Evolutionary conservation across 2,888 invertebrate genomes (phyloP), one percentile per base, ranked within the genome.

Genomic region (Cephus runcator): DNA sequence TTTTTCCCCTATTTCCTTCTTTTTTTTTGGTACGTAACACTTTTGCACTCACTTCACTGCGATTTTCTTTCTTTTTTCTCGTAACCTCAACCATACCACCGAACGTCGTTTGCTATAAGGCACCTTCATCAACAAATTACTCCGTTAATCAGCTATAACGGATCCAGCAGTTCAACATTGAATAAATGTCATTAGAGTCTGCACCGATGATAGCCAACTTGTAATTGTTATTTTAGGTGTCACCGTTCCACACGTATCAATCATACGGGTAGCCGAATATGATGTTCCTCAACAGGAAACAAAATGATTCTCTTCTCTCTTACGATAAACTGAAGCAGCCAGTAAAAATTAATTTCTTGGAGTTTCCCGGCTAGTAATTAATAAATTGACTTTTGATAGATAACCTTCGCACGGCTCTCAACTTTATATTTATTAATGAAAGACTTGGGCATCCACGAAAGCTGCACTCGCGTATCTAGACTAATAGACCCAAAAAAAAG

Each of bases 41-140:
- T 23, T 9, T 56, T 56, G 6, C 56, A 56, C 56, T 56, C 56
- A 56, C 56, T 56, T 56, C 56, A 56, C 56, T 56, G 56, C 9
- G 34, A 33, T 76, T 73, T 73, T 31, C 31, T 34, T 23, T 73
- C 23, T 73, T 40, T 75, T 73, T 6, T 40, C 56, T 23, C 2
- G 6, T 40, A 34, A 34, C 12, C 56, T 73, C 56, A 33, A n/a
- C 68, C 69, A 75, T 30, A 69, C 69, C 75, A 56, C 75, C 36
- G n/a, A 71, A 33, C 12, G 71, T 56, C 56, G 23, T 23, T 79
- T 84, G 84, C 87, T 88, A 89, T 91, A 91, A 91, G 91, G 91
- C 91, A 91, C 91, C 91, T 90, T 91, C 88, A 56, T 56, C 23
- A 89, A 91, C 91, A 90, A 91, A 90, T 91, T 90, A 91, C 87